Base-by-base conservation (phyloP, 2,113 vertebrate species). In the Orycteropus afer region DNA sequence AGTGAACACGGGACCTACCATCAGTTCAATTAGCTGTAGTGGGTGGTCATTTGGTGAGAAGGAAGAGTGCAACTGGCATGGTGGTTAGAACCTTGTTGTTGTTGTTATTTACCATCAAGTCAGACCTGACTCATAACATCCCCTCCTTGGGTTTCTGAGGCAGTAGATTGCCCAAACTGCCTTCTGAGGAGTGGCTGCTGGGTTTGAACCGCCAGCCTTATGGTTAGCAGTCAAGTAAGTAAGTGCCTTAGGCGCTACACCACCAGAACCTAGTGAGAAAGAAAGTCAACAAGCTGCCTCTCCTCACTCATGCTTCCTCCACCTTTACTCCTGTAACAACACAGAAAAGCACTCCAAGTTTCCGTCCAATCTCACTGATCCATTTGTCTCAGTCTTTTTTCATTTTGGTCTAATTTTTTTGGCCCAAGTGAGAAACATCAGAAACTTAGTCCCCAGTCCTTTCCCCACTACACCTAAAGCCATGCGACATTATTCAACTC, bases 241-340 rank as follows among this genome's bases (percentile, higher is more conserved):
- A n/a, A n/a, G n/a, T n/a, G n/a, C n/a, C n/a, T n/a, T n/a, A n/a
- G n/a, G n/a, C n/a, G n/a, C n/a, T n/a, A n/a, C n/a, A n/a, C n/a
- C n/a, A n/a, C n/a, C n/a, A n/a, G n/a, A n/a, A n/a, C n/a, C n/a
- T n/a, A n/a, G n/a, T n/a, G n/a, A 80, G 74, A 71, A n/a, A 65
- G 9, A 34, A 89, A 49, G 3, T 2, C 8, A 11, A 18, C 1
- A 23, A 15, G 3, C 0, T 6, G 6, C 11, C 9, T 51, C 15
- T 80, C 6, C 37, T 20, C 22, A 3, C 12, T 0, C 0, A 17
- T 76, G 71, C 4, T 2, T 4, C 4, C 13, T 69, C 13, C 6
- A 11, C 7, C 18, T 69, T 65, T 45, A 61, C 23, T 88, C 12
- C 40, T 11, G 51, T 78, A 29, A 4, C 32, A 51, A 45, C 51